These are phyloP conservation scores for Cheirogaleus major DNA, from an alignment of 2,797 vertebrate species.

Conservation along the genomic window DNA sequence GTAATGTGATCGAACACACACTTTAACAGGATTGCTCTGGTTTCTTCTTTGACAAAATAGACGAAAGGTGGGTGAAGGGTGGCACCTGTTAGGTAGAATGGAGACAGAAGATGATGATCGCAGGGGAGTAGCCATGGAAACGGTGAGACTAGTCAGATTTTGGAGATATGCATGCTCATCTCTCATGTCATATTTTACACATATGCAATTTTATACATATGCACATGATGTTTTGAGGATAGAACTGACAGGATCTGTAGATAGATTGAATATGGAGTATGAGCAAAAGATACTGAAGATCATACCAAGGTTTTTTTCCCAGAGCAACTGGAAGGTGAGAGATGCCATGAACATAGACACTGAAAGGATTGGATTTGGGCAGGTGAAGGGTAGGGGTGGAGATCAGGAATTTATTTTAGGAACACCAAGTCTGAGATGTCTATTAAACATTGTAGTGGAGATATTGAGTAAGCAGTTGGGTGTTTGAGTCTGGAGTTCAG, in stretches of 20 bases:
- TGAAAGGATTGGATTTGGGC: background rate
- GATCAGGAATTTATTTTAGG: background rate
- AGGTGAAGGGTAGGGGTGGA: background rate
- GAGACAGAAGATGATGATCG: background rate
- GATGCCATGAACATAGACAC: background rate
- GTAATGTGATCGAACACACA: background rate
- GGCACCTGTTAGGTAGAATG: too few species aligned
- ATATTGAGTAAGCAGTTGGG: background rate
- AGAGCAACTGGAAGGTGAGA: background rate
- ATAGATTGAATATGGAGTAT: background rate
- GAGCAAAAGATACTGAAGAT: background rate
- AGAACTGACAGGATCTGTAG: background rate
- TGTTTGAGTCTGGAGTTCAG: background rate
- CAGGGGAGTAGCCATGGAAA: background rate
- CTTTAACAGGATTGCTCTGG: background rate
- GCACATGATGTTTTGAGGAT: background rate
- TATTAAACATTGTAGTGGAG: background rate
- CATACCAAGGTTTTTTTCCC: background rate
- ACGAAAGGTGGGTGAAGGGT: background rate
- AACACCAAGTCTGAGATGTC: background rate
- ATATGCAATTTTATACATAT: background rate
- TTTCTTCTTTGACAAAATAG: background rate
- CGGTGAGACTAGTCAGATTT: background rate
- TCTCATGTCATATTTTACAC: background rate
- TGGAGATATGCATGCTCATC: background rate